phyloP scores from a whole-genome alignment of 2,113 vertebrate species.

The Danionella cerebrum region DNA sequence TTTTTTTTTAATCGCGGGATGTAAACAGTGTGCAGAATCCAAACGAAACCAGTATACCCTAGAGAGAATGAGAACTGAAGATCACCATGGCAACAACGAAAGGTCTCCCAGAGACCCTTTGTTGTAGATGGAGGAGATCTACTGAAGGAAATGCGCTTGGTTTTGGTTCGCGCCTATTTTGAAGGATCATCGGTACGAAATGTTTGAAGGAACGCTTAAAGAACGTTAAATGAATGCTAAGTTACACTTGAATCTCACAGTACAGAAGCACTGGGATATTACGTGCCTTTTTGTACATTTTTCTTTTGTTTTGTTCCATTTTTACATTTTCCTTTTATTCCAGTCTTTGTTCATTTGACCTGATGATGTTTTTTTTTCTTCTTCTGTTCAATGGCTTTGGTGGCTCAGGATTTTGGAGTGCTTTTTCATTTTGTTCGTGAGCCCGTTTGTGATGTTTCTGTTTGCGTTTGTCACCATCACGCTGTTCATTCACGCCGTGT shows the following conservation, averaged over 20 bases:
- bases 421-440: conserved; percentile 64
- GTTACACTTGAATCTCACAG: conserved; percentile 99
- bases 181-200: conserved; percentile 67
- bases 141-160: conserved; percentile 74
- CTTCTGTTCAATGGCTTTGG: conserved; percentile 82
- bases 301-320: conserved; percentile 62
- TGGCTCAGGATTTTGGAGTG: conserved; percentile 81
- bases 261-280: conserved; percentile 99
- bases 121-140: conserved; percentile 13
- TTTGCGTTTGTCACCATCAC: conserved; percentile 70
- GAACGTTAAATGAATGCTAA: conserved; percentile 73
- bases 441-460: conserved; percentile 70
- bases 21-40: conserved; percentile 74
- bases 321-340: conserved; percentile 80
- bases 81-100: conserved; percentile 49
- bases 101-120: conserved; percentile 30
- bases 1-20: conserved; percentile 68
- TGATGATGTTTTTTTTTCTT: conserved; percentile 54
- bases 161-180: conserved; percentile 71
- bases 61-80: conserved; percentile 48
- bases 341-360: conserved; percentile 71
- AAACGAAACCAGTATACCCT: conserved; percentile 73
- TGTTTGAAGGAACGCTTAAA: conserved; percentile 27
- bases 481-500: conserved; percentile 51
- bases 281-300: conserved; percentile 99